Conservation (phyloP, 1,140 invertebrate genomes). For the Liolophura sinensis region DNA sequence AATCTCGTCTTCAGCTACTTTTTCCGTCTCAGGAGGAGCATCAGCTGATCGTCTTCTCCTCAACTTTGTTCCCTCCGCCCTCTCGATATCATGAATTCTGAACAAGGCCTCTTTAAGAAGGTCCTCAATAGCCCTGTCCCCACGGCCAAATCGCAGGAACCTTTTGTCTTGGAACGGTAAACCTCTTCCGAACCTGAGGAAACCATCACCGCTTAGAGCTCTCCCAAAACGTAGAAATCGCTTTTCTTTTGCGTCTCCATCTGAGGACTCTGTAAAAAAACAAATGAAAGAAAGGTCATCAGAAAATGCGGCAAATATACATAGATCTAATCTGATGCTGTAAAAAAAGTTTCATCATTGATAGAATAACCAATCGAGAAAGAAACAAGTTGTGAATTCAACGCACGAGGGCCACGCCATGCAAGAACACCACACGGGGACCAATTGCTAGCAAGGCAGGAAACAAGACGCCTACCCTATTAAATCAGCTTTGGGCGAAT, state of each 20-base stretch:
- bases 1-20: background rate
- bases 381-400: too few species aligned
- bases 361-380: too few species aligned
- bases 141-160: conserved; percentile 30
- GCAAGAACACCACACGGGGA: too few species aligned
- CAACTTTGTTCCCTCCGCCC: background rate
- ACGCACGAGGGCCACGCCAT: too few species aligned
- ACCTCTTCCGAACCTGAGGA: conserved; percentile 23
- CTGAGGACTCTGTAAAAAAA: too few species aligned
- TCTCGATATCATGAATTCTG: background rate
- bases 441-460: too few species aligned
- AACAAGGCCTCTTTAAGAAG: conserved; percentile 4
- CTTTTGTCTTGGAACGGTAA: conserved; percentile 33
- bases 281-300: too few species aligned
- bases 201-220: conserved; percentile 21
- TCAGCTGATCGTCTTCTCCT: conserved; percentile 8
- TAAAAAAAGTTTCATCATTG: too few species aligned
- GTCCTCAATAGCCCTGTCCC: background rate
- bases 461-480: too few species aligned
- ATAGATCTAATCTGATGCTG: too few species aligned
- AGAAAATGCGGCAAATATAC: too few species aligned
- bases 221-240: conserved; percentile 26
- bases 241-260: conserved; percentile 4
- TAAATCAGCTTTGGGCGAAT: too few species aligned
- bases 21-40: background rate